A percentile compares a stretch with the other conserved stretches of the same genome.
Evolutionary conservation across 2,888 invertebrate species (phyloP).

Genomic region (Byasa hedistus): DNA sequence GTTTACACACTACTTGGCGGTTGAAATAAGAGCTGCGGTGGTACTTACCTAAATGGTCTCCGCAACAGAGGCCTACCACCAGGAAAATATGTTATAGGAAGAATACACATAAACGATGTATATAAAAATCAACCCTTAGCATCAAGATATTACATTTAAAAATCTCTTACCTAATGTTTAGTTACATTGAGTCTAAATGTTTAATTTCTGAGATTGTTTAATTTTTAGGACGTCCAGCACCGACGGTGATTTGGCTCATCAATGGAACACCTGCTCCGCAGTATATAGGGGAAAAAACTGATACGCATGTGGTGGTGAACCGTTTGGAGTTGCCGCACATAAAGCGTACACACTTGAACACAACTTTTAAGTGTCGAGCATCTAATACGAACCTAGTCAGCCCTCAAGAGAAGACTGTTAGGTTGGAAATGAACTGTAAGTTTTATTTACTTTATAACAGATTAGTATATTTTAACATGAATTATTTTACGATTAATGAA

Average conservation of each 20-base stretch:
- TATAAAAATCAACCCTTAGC: too few relatives aligned
- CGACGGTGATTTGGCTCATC: conserved; percentile 91
- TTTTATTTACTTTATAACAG: conserved; percentile 39
- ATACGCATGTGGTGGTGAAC: conserved; percentile 88
- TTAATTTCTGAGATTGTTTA: too few relatives aligned
- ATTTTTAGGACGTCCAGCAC: conserved; percentile 87
- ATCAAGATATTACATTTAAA: too few relatives aligned
- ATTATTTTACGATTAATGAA: neutral
- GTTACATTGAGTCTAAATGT: too few relatives aligned
- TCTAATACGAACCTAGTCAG: conserved; percentile 92
- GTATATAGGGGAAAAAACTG: conserved; percentile 84
- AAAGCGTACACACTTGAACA: conserved; percentile 88
- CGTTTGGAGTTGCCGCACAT: conserved; percentile 87
- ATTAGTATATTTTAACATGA: neutral
- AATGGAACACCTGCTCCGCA: conserved; percentile 86
- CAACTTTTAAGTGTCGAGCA: conserved; percentile 92
- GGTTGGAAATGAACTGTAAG: conserved; percentile 91
- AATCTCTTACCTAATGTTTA: too few relatives aligned
- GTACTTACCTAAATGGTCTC: too few relatives aligned
- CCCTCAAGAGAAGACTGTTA: conserved; percentile 89
- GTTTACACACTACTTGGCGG: too few relatives aligned
- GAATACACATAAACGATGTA: too few relatives aligned
- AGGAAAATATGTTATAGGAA: too few relatives aligned
- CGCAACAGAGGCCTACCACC: too few relatives aligned
- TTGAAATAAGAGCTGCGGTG: too few relatives aligned